These are phyloP conservation scores for Trichomycterus rosablanca DNA, from an alignment of 2,113 vertebrate species.

Conservation along the genomic window DNA sequence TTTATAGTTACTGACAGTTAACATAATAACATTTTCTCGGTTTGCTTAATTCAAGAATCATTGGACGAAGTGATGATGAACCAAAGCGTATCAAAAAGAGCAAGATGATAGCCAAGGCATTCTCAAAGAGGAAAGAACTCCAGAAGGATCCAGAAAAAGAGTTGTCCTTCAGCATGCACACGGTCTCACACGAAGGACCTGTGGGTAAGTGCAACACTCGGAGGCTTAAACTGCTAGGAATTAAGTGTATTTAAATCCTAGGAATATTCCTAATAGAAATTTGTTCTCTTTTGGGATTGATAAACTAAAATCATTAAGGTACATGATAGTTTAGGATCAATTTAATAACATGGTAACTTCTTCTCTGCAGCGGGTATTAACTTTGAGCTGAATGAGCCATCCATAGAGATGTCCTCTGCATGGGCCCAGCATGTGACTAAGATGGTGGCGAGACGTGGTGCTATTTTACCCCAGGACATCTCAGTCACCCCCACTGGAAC, in stretches of 20 bases:
- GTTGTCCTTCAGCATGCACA: constrained; percentile 95
- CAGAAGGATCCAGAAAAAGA: constrained; percentile 88
- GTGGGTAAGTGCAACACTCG: constrained; percentile 73
- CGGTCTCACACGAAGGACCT: constrained; percentile 88
- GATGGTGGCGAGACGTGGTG: constrained; percentile 95
- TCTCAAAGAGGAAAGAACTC: constrained; percentile 90
- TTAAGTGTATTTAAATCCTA: too few relatives aligned
- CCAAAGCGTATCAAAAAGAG: constrained; percentile 98
- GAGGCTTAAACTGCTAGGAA: too few relatives aligned
- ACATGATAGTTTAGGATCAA: too few relatives aligned
- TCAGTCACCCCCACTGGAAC: constrained; percentile 88
- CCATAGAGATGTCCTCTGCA: constrained; percentile 87
- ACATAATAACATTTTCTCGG: too few relatives aligned
- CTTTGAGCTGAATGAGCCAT: constrained; percentile 90
- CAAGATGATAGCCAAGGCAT: constrained; percentile 98
- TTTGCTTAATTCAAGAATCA: constrained; percentile 81
- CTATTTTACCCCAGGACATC: constrained; percentile 93
- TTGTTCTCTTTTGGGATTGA: too few relatives aligned
- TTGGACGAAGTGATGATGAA: constrained; percentile 87
- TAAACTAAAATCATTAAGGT: too few relatives aligned
- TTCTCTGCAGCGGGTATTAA: constrained; percentile 79
- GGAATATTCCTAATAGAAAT: too few relatives aligned
- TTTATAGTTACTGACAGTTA: too few relatives aligned
- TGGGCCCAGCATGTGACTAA: constrained; percentile 97
- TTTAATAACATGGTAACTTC: neutral